These are phyloP conservation scores for Menidia beryllina DNA, from an alignment of 2,113 vertebrate genomes.

Conservation along the genomic window DNA sequence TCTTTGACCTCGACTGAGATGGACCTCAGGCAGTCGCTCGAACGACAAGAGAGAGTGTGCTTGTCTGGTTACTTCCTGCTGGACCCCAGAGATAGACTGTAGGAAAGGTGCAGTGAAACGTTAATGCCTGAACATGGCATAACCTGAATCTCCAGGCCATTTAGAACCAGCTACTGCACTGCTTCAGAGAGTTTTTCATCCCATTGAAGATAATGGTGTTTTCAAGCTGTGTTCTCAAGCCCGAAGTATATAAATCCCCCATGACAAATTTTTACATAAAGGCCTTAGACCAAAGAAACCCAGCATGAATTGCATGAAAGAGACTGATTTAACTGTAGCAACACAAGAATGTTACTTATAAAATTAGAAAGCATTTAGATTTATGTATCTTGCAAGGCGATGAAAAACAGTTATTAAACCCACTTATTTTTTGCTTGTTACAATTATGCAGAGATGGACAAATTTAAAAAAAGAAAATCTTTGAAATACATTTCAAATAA, in stretches of 20 bases:
- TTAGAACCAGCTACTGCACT: slow-evolving; percentile 62
- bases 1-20: slow-evolving; percentile 84
- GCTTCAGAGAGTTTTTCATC: slow-evolving; percentile 58
- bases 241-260: slow-evolving; percentile 62
- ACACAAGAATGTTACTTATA: slow-evolving; percentile 18
- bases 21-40: slow-evolving; percentile 93
- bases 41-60: slow-evolving; percentile 93
- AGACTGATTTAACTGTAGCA: slow-evolving; percentile 33
- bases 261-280: slow-evolving; percentile 54
- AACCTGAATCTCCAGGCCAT: slow-evolving; percentile 64
- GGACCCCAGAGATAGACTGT: slow-evolving; percentile 96
- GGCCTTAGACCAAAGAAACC: slow-evolving; percentile 20
- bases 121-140: slow-evolving; percentile 76
- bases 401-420: slow-evolving; percentile 10
- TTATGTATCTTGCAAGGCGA: slow-evolving; percentile 14
- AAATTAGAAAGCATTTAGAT: slow-evolving; percentile 42
- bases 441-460: slow-evolving; percentile 60
- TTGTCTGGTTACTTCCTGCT: slow-evolving; percentile 95
- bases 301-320: slow-evolving; percentile 50
- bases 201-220: slow-evolving; percentile 66
- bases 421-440: slow-evolving; percentile 28
- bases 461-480: too few species aligned
- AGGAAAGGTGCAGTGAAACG: slow-evolving; percentile 76
- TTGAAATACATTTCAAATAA: slow-evolving; percentile 42
- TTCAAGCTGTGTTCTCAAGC: slow-evolving; percentile 61